Conservation (phyloP, 2,113 vertebrate species). For the Bufo bufo region DNA sequence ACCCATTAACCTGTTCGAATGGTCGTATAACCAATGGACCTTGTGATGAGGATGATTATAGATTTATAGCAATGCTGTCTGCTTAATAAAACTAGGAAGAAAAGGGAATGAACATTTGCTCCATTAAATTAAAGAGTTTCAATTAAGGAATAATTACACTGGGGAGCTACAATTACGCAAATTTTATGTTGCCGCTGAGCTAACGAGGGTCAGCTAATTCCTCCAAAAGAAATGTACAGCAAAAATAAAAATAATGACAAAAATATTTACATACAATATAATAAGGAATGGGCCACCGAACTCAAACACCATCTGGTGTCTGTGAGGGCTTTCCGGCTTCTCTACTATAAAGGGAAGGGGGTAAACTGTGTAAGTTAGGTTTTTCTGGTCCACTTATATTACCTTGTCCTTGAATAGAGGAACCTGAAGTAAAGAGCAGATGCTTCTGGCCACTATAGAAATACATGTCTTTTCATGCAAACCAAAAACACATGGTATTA, state of each 20-base stretch:
- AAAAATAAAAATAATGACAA: background rate
- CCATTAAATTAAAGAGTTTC: conserved; percentile 46
- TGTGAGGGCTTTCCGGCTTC: background rate
- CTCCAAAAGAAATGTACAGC: background rate
- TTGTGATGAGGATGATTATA: conserved; percentile 29
- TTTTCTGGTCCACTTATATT: background rate
- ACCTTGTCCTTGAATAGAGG: background rate
- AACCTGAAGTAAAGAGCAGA: background rate
- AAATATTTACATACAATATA: background rate
- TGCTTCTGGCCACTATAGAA: too few relatives aligned
- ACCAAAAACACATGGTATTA: background rate
- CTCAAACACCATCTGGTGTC: background rate
- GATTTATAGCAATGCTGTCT: conserved; percentile 30
- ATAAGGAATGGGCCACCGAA: background rate
- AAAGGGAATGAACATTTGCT: conserved; percentile 39
- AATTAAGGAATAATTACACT: conserved; percentile 47
- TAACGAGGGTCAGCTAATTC: conserved; percentile 42
- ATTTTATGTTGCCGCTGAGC: conserved; percentile 2
- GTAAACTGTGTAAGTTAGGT: background rate
- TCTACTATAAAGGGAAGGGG: background rate
- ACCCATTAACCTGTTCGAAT: conserved; percentile 27
- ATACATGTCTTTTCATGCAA: background rate
- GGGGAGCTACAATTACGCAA: conserved; percentile 15
- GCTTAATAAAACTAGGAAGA: conserved; percentile 38
- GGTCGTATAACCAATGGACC: conserved; percentile 45